A percentile compares a stretch with the other conserved stretches of the same genome.
phyloP scores from a whole-genome alignment of 2,797 vertebrate species.

The Thripadectes ignobilis region DNA sequence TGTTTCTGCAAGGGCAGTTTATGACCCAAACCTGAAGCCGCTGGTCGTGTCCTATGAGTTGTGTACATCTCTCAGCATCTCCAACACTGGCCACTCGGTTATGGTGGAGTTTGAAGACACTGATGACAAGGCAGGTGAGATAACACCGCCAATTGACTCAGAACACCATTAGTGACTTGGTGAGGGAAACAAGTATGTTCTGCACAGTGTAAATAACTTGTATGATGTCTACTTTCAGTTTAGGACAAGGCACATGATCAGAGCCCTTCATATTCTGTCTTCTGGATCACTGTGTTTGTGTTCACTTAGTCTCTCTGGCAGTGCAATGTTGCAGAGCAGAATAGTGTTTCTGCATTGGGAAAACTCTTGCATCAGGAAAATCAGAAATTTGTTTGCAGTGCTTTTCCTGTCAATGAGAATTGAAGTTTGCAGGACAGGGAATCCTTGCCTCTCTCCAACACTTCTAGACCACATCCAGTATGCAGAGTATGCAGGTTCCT shows the following conservation, averaged over 20 bases:
- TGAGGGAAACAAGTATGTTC: neutral
- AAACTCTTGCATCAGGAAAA: neutral
- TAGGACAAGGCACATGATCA: neutral
- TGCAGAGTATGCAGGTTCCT: neutral
- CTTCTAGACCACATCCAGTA: neutral
- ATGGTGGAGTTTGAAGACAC: conserved; percentile 92
- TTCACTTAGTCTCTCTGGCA: neutral
- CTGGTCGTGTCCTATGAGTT: conserved; percentile 86
- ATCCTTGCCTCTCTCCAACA: neutral
- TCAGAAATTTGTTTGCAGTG: neutral
- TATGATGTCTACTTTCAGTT: neutral
- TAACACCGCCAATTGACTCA: neutral
- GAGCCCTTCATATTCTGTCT: neutral
- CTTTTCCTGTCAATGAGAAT: neutral
- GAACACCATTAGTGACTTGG: neutral
- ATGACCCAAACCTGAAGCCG: conserved; percentile 81
- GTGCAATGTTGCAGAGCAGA: neutral
- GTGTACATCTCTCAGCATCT: conserved; percentile 87
- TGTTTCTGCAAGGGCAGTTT: conserved; percentile 79
- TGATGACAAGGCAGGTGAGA: conserved; percentile 89
- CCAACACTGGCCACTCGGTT: conserved; percentile 94
- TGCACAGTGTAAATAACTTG: neutral
- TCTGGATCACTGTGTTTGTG: neutral
- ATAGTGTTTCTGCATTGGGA: neutral
- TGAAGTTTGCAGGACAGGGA: neutral